Base-by-base conservation (phyloP, 2,888 invertebrate species). In the Hetaerina titia region DNA sequence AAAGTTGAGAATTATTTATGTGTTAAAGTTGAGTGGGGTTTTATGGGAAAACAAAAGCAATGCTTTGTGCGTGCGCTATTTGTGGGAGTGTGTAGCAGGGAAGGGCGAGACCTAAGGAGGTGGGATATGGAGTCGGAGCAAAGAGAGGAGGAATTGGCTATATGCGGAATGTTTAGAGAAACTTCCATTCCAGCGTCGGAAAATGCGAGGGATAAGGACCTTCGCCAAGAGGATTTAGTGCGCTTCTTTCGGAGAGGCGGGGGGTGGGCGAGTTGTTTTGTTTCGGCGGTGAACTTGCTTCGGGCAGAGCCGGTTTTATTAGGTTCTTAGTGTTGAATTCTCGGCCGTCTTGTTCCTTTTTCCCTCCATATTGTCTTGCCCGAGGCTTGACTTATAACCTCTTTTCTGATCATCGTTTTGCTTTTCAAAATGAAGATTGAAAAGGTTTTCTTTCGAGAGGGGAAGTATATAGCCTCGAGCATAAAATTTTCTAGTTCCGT, bases 1-100 rank as follows among this genome's bases (percentile, higher is more conserved):
- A 69, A 74, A 74, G 92, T 92, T 92, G 56, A 69, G 92, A 92
- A 92, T 92, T 92, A 92, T 92, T 92, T 92, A 92, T 69, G 92
- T 69, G 92, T 69, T 69, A 25, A 92, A 92, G 92, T 92, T 92
- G 69, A 69, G 69, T 74, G 92, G 69, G 92, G 45, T 90, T 90
- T 63, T 22, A 90, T 31, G 64, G 45, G 90, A 92, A 92, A 92
- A 74, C 69, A 92, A 92, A 92, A 92, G 56, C 56, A n/a, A 19
- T 56, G 92, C 92, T 69, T 81, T 81, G 81, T 31, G n/a, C 69
- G 64, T 56, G 63, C 64, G 63, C 64, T 45, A 64, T 90, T 90
- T 64, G 63, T 4, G 90, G 92, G 64, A 22, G 64, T 22, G 63
- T 2, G 69, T 69, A n/a, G 58, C 11, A 58, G 89, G 4, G 69